Evolutionary conservation across 1,140 invertebrate species (phyloP).

Genomic region (Euura lappo): DNA sequence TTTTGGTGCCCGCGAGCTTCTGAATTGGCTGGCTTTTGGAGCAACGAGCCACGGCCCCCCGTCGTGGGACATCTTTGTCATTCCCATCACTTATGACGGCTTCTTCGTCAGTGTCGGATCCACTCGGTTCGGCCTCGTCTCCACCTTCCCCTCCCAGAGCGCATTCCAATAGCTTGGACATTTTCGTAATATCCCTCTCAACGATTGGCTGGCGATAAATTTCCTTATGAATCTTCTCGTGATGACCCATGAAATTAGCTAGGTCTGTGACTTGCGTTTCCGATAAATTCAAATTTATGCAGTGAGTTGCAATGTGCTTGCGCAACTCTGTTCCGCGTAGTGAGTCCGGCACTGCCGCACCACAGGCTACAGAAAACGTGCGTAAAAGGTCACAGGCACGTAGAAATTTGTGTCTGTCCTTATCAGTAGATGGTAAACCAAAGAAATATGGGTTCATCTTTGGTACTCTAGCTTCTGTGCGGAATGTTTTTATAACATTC

Average conservation of each 20-base stretch:
- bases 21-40: too few species aligned
- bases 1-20: too few species aligned
- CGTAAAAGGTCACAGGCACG: constrained; percentile 11
- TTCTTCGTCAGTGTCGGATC: too few species aligned
- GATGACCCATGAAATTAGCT: constrained; percentile 30
- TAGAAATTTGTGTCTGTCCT: neutral
- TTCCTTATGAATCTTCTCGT: constrained; percentile 24
- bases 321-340: constrained; percentile 28
- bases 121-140: too few species aligned
- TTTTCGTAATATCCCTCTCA: neutral
- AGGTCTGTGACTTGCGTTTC: constrained; percentile 18
- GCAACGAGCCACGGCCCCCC: too few species aligned
- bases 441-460: constrained; percentile 18
- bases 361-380: constrained; percentile 16
- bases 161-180: neutral
- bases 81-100: neutral
- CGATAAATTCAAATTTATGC: constrained; percentile 16
- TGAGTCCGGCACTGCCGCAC: neutral
- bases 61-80: neutral
- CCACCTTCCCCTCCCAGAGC: neutral
- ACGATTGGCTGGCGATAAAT: constrained; percentile 22
- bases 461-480: neutral
- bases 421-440: constrained; percentile 16
- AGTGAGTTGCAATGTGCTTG: constrained; percentile 33
- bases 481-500: neutral